Evolutionary conservation across 2,113 vertebrate species (phyloP).

Genomic region (Elgaria multicarinata): DNA sequence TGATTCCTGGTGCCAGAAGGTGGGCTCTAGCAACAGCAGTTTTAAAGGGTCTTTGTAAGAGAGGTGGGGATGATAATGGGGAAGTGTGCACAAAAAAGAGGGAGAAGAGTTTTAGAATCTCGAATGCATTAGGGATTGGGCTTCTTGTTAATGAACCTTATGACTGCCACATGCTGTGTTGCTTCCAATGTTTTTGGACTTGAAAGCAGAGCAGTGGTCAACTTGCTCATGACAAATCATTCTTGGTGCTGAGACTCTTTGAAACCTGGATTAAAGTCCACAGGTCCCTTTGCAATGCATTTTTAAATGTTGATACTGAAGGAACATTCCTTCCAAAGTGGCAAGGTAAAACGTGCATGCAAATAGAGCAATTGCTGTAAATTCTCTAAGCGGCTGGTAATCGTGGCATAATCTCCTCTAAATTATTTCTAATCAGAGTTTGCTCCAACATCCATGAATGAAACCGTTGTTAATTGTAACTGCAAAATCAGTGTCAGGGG

Average conservation of each 20-base stretch:
- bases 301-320: not conserved
- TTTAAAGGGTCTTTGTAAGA: not conserved
- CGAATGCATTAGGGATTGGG: not conserved
- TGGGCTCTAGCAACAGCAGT: not conserved
- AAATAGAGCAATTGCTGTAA: slow-evolving; percentile 29
- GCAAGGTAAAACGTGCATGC: accelerated
- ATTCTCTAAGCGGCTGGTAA: slow-evolving; percentile 61
- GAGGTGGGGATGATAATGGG: not conserved
- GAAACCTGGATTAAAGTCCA: not conserved
- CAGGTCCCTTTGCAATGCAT: not conserved
- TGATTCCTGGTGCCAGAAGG: not conserved
- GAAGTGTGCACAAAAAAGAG: not conserved
- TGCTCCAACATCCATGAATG: slow-evolving; percentile 54
- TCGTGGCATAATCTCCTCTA: slow-evolving; percentile 60
- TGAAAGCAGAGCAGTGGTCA: not conserved
- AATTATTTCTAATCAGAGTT: slow-evolving; percentile 68
- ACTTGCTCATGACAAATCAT: not conserved
- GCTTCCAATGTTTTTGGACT: not conserved
- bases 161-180: not conserved
- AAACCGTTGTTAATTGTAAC: slow-evolving; percentile 64
- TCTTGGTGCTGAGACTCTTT: not conserved
- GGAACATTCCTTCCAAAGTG: not conserved
- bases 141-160: not conserved
- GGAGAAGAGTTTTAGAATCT: not conserved
- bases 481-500: slow-evolving; percentile 57